Evolutionary conservation across 2,113 vertebrate genomes (phyloP).

Genomic region (Hystrix brachyura): DNA sequence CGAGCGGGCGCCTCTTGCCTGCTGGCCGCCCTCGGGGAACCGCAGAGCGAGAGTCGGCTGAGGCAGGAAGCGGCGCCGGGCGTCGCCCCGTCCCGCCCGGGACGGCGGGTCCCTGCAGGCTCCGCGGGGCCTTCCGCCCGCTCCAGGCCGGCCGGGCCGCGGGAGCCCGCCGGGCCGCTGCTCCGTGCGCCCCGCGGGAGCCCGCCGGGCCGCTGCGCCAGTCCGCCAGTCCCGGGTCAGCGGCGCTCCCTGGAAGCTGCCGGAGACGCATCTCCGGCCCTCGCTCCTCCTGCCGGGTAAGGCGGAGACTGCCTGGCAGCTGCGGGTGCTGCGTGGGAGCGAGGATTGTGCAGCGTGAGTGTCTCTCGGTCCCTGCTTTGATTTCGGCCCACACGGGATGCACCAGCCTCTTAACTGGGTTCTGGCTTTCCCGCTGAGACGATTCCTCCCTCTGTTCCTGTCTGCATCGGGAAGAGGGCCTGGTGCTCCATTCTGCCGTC

Average conservation of each 20-base stretch:
- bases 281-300: background rate
- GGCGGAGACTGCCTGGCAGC: background rate
- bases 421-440: slow-evolving; percentile 4
- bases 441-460: background rate
- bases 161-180: no score
- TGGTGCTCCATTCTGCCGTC: background rate
- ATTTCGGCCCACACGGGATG: background rate
- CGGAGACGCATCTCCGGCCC: background rate
- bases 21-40: no score
- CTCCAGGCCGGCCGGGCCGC: no score
- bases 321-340: background rate
- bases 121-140: no score
- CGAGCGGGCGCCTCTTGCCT: no score
- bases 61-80: no score
- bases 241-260: background rate
- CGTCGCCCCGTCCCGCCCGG: no score
- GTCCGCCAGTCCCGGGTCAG: background rate
- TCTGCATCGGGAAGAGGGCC: background rate
- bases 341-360: background rate
- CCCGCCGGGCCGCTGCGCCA: background rate
- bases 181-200: no score
- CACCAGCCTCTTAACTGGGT: background rate
- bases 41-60: no score
- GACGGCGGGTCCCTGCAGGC: no score
- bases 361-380: background rate